Base-by-base conservation (phyloP, 2,113 vertebrate genomes). In the Cnemophilus loriae region DNA sequence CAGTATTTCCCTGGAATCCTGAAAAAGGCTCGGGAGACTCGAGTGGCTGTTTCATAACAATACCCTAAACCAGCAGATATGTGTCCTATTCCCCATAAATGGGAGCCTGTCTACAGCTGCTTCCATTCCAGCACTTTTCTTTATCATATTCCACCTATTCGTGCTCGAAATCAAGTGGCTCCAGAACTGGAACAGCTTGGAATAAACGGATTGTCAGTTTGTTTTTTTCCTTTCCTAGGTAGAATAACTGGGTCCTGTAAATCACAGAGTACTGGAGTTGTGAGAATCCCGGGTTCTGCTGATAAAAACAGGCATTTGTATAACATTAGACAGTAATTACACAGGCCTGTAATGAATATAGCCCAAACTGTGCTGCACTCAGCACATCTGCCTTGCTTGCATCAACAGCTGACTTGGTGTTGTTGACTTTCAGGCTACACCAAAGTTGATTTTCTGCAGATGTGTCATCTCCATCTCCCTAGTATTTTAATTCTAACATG, bases 141-240 rank as follows among this genome's bases (percentile, higher is more conserved):
- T 79, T 88, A 22, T 91, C 52, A 30, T 53, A 90, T 73, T 93
- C 69, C 80, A 86, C 26, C 23, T 70, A 64, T 67, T 94, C 81
- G 55, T 3, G 9, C 87, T 87, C 20, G 2, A 55, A 77, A 94
- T 94, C 84, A 87, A 97, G 76, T 27, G 76, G 20, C 35, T 95
- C 33, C 37, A 18, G 89, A 96, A 95, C 85, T 92, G 83, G 79
- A 96, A 55, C 84, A 87, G 46, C 88, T 96, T 92, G 55, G 65
- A 88, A 95, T 90, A 89, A 96, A 49, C 33, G 39, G 60, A 60
- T 84, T 95, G 75, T 82, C 91, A 79, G 35, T 64, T 74, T 76
- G 30, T 9, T 52, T 84, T 82, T 75, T 88, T 37, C 30, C 30
- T 77, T 84, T 89, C n/a, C 33, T 46, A 64, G 55, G 28, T 42